Base-by-base conservation (phyloP, 2,113 vertebrate genomes). In the Bufo bufo region DNA sequence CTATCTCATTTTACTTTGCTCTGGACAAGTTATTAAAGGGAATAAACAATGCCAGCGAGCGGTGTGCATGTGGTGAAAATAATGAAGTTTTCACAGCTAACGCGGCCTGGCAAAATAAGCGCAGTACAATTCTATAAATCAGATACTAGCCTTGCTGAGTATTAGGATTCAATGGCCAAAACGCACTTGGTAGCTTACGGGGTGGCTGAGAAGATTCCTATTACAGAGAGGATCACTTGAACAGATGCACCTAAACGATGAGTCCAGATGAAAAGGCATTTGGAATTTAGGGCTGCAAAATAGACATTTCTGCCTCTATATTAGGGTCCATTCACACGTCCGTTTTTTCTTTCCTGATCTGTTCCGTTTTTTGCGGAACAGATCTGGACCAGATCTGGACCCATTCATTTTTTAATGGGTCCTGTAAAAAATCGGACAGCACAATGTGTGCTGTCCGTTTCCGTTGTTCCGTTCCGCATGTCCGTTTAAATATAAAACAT, bases 1-100 rank as follows among this genome's bases (percentile, higher is more conserved):
- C 84, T 85, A 90, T 88, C 50, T 72, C 89, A 85, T 89, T 90
- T 75, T 90, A 94, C 84, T 90, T 90, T 80, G 84, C 90, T 88
- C 72, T 1, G 4, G 87, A 78, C 82, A n/a, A 77, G 87, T 78
- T 89, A 89, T 84, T 89, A 82, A 89, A 84, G 65, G 50, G 77
- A 54, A 88, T 50, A 66, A 88, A 63, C 69, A 65, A 69, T 20
- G 43, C 56, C 66, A n/a, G 82, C 87, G 65, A 56, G 63, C 63
- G 58, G 47, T 78, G 59, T 47, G 23, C 74, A 50, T 63, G 72
- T 43, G 50, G 58, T n/a, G 47, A 84, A 84, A 66, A 78, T 69
- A 84, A 88, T 77, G 54, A 75, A 77, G 82, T 77, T 83, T 72
- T 43, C 65, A 43, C 65, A 47, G 78, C 33, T 81, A 54, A 81